Evolutionary conservation across 1,140 invertebrate genomes (phyloP), one percentile per base, ranked within the genome.

Genomic region (Cataglyphis hispanica): DNA sequence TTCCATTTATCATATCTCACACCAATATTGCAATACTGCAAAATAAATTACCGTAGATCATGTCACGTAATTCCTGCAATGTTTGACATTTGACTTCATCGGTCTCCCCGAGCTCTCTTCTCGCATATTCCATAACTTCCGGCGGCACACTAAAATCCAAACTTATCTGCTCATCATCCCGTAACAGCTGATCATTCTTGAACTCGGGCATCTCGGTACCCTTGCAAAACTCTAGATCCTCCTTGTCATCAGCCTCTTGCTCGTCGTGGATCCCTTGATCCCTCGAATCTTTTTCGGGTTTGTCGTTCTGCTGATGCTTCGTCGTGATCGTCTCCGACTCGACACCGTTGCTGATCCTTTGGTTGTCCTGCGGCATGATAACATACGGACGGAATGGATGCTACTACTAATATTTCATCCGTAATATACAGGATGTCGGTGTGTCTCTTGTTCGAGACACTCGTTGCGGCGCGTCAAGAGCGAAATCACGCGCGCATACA

Each of bases 11-110:
- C 13, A 2, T 22, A 43, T 76, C 31, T 70, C 22, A 27, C n/a
- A 34, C 3, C 37, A 37, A 46, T 40, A 7, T 1, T 66, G 16
- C 43, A 64, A 53, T 31, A n/a, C n/a, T n/a, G n/a, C n/a, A n/a
- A n/a, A 22, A 53, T 10, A 6, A 91, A 95, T 95, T 95, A 98
- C 97, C 97, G 92, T 97, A 97, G 91, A 98, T 97, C 95, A 97
- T 96, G 90, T 97, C 96, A 40, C 97, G 95, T 13, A 98, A 96
- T 86, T 98, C 97, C 77, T 97, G 96, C 81, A 97, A 93, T 86
- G 91, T 96, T 92, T 87, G 95, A 93, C 94, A 96, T 94, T 95
- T 97, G 95, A 91, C 95, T 94, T 95, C 96, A 50, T 94, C 95
- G n/a, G 95, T 95, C 91, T 96, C 96, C 0, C 95, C 95, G 0